A percentile compares a stretch with the other conserved stretches of the same genome.
phyloP scores from a whole-genome alignment of 2,113 vertebrate genomes.

The Lepus americanus region DNA sequence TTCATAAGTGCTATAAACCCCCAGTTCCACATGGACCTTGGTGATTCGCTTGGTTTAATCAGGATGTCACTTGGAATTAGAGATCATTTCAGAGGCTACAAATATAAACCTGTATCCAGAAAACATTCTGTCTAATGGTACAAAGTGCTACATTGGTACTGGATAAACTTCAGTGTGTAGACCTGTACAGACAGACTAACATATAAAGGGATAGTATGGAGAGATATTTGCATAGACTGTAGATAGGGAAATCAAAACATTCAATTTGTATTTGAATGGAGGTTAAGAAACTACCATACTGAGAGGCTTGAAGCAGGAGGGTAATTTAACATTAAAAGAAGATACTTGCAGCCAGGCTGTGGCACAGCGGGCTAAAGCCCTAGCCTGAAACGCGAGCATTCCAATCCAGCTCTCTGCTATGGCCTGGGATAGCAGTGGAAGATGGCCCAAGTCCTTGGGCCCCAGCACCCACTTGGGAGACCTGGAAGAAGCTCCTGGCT shows the following conservation, averaged over 20 bases:
- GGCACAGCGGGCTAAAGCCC: no score
- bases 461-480: no score
- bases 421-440: no score
- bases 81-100: not conserved
- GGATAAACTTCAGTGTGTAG: not conserved
- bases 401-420: no score
- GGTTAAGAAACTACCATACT: not conserved
- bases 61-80: constrained; percentile 28
- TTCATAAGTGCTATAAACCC: not conserved
- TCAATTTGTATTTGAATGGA: not conserved
- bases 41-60: constrained; percentile 1
- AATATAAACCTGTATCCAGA: not conserved
- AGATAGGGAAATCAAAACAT: not conserved
- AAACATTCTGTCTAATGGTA: not conserved
- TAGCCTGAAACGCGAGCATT: no score
- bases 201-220: not conserved
- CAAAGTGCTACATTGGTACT: not conserved
- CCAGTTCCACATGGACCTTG: not conserved
- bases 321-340: not conserved
- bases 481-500: no score
- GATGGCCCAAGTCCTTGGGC: no score
- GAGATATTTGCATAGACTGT: not conserved
- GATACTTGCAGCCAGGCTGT: not conserved
- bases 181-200: not conserved
- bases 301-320: not conserved